phyloP scores from a whole-genome alignment of 1,140 invertebrate genomes.

The Nebria ingens region DNA sequence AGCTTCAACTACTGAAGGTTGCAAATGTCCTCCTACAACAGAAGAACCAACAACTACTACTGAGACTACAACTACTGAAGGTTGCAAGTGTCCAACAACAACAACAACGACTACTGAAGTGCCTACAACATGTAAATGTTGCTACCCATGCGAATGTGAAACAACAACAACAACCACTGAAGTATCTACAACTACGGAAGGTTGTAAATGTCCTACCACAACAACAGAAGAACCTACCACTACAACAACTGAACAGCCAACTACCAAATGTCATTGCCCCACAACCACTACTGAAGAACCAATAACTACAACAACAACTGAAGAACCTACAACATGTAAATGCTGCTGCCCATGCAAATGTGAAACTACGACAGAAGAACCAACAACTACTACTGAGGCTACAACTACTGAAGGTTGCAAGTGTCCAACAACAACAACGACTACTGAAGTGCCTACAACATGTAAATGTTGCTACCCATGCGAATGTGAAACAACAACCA shows the following conservation, averaged over 20 bases:
- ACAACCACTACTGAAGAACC: background rate
- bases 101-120: background rate
- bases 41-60: background rate
- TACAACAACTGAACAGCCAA: background rate
- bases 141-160: background rate
- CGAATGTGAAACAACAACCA: background rate
- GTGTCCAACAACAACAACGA: no score
- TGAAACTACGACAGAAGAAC: background rate
- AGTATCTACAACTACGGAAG: no score
- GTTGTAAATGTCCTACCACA: background rate
- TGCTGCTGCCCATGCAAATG: background rate
- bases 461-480: background rate
- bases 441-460: background rate
- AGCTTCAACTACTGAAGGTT: background rate
- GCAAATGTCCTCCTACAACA: background rate
- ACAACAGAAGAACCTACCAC: background rate
- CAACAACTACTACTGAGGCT: background rate
- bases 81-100: background rate
- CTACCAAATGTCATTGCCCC: background rate
- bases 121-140: background rate
- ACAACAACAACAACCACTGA: background rate
- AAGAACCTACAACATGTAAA: background rate
- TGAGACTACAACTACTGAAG: background rate
- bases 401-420: background rate
- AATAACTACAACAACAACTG: background rate